These are phyloP conservation scores for Limanda limanda DNA, from an alignment of 2,113 vertebrate species.

Conservation along the genomic window DNA sequence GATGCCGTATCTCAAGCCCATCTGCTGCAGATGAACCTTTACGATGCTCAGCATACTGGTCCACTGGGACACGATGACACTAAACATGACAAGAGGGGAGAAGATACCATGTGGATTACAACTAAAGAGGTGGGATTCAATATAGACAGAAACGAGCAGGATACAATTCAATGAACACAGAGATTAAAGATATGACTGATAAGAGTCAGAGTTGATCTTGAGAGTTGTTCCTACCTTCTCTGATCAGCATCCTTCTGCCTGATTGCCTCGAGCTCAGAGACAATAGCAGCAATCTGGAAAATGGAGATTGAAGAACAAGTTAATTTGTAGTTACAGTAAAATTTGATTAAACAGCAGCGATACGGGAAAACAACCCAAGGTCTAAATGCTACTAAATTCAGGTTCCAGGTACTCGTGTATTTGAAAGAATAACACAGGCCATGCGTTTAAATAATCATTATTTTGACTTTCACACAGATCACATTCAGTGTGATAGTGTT, in stretches of 20 bases:
- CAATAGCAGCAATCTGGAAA: slow-evolving; percentile 86
- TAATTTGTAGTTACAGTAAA: neutral
- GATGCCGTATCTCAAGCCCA: slow-evolving; percentile 81
- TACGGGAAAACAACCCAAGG: too few species aligned
- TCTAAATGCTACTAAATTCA: too few species aligned
- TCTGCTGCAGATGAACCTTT: slow-evolving; percentile 84
- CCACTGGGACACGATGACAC: slow-evolving; percentile 98
- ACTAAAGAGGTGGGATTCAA: too few species aligned
- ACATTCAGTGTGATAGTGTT: neutral
- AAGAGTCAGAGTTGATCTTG: neutral
- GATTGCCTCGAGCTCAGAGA: slow-evolving; percentile 86
- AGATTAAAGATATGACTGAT: too few species aligned
- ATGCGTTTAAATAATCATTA: neutral
- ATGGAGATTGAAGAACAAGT: neutral
- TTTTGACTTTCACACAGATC: neutral
- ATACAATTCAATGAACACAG: too few species aligned
- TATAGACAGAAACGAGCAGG: too few species aligned
- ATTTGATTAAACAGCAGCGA: neutral
- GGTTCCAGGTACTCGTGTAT: too few species aligned
- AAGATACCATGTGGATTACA: neutral
- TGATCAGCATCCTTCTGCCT: slow-evolving; percentile 76
- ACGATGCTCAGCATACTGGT: slow-evolving; percentile 93
- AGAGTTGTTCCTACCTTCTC: slow-evolving; percentile 85
- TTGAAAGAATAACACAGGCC: too few species aligned
- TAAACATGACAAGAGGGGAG: slow-evolving; percentile 54